Evolutionary conservation across 2,113 vertebrate species (phyloP).

Genomic region (Zeus faber): DNA sequence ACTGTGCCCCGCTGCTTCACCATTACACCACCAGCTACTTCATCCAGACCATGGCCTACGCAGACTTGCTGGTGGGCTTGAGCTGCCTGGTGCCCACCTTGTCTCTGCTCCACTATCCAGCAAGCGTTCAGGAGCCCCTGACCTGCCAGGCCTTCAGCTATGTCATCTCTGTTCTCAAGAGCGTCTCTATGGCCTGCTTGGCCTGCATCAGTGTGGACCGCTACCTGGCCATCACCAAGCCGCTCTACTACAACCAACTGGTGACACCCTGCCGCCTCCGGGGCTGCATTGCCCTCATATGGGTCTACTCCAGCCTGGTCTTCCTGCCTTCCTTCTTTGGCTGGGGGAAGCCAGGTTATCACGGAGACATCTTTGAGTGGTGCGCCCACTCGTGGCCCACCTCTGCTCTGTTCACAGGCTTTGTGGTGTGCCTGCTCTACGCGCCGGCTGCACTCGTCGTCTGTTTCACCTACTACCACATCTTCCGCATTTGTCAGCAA

Average conservation of each 20-base stretch:
- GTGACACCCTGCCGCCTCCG: constrained; percentile 95
- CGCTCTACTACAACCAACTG: constrained; percentile 96
- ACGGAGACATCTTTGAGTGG: constrained; percentile 98
- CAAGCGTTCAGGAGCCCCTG: constrained; percentile 89
- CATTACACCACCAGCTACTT: constrained; percentile 99
- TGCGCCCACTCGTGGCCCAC: constrained; percentile 96
- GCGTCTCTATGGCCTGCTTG: constrained; percentile 97
- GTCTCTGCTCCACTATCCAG: constrained; percentile 92
- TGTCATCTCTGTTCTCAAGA: constrained; percentile 96
- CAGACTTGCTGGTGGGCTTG: constrained; percentile 94
- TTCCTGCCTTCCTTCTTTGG: constrained; percentile 97
- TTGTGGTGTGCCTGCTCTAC: constrained; percentile 95
- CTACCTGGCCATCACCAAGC: constrained; percentile 96
- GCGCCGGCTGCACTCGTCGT: constrained; percentile 95
- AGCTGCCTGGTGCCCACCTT: constrained; percentile 96
- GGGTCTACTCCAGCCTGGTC: constrained; percentile 92
- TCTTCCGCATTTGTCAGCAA: constrained; percentile 97
- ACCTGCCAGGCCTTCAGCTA: constrained; percentile 97
- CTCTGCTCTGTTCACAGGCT: constrained; percentile 93
- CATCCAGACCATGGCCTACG: constrained; percentile 99
- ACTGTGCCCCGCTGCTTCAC: constrained; percentile 93
- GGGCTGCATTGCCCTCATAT: constrained; percentile 91
- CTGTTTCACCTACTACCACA: constrained; percentile 98
- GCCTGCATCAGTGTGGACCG: constrained; percentile 97
- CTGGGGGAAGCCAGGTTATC: constrained; percentile 98